Conservation (phyloP, 2,888 invertebrate genomes). For the Macaria notata region DNA sequence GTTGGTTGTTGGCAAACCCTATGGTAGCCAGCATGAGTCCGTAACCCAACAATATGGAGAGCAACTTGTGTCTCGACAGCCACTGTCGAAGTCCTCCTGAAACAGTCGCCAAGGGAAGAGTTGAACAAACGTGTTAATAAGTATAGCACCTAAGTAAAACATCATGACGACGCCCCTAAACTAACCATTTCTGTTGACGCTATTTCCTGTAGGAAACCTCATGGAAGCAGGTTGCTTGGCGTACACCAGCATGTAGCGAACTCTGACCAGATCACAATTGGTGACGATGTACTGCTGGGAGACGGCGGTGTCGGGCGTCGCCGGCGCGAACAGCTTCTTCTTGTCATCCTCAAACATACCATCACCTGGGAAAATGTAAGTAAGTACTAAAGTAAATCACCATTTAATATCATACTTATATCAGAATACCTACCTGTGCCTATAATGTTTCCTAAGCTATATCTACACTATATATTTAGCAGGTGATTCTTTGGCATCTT, state of each 20-base stretch:
- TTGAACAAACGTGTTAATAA: too few species aligned
- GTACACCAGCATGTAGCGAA: constrained; percentile 90
- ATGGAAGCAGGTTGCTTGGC: constrained; percentile 72
- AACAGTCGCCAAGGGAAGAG: constrained; percentile 29
- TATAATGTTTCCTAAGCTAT: too few species aligned
- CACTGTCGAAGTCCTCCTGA: constrained; percentile 75
- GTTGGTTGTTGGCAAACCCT: constrained; percentile 84
- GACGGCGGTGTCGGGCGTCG: constrained; percentile 75
- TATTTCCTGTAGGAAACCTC: constrained; percentile 59
- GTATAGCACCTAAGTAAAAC: too few species aligned
- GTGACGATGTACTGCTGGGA: constrained; percentile 89
- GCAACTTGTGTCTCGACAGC: constrained; percentile 83
- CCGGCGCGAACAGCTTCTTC: constrained; percentile 44
- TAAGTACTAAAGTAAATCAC: too few species aligned
- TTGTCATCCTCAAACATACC: constrained; percentile 55
- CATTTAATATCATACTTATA: too few species aligned
- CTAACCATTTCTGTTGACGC: constrained; percentile 60
- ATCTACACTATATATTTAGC: too few species aligned
- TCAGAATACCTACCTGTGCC: too few species aligned
- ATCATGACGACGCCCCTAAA: background rate
- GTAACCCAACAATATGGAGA: constrained; percentile 84
- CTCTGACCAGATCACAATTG: constrained; percentile 88
- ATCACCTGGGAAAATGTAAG: constrained; percentile 48
- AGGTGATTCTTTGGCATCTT: too few species aligned
- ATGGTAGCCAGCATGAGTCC: constrained; percentile 84